Evolutionary conservation across 1,140 invertebrate species (phyloP), one percentile per base, ranked within the genome.

Genomic region (Melitaea cinxia): DNA sequence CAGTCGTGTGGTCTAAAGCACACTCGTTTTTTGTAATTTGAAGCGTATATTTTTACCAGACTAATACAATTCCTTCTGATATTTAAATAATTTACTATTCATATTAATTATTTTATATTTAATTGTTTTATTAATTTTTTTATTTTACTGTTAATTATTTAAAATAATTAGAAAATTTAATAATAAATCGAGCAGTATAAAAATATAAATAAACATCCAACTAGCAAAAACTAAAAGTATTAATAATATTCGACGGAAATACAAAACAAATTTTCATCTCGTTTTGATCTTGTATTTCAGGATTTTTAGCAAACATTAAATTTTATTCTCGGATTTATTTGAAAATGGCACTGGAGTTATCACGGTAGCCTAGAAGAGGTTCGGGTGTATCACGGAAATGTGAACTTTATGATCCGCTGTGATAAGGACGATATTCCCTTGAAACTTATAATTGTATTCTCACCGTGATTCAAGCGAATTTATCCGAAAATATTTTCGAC

Each of bases 281-380:
- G 17, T 17, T 42, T 17, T 17, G 37, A 42, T 17, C 37, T 7
- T 42, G 37, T 42, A 42, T 42, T 42, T 42, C 37, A 42, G 14
- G 37, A 42, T 42, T 42, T 42, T 42, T 42, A 17, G 35, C 15
- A 17, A 17, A 42, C 37, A 42, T 42, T 42, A 42, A 42, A 42
- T 42, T 42, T 42, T 42, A 39, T 39, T 39, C 14, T 53, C 28
- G 28, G 50, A 53, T 53, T 33, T 54, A 54, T 54, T 54, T 37
- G 5, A 54, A 54, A 37, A 54, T 35, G n/a, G 17, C 1, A 10
- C 19, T 54, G 17, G 19, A 37, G 12, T 37, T 37, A 12, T 37
- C 19, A 30, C 15, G 12, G 26, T 15, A 42, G 17, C 28, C 14
- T 37, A 10, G 1, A 14, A 5, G 26, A 37, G 10, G 12, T 30